phyloP scores from a whole-genome alignment of 2,888 invertebrate species.

The Lasioglossum leucozonium region DNA sequence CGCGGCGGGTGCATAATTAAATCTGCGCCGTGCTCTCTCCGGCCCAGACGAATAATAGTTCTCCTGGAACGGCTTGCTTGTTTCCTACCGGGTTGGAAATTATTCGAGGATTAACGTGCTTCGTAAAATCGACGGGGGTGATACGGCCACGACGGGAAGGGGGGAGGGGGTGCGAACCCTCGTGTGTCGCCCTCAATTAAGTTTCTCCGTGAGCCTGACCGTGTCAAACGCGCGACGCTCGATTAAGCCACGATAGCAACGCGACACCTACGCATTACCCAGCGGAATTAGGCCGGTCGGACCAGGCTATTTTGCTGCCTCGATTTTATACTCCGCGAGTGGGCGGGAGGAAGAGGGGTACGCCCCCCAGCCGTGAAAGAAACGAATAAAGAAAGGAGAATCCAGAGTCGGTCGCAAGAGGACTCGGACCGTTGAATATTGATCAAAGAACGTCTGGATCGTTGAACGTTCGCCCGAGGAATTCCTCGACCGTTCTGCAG shows the following conservation, averaged over 20 bases:
- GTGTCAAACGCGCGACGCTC: slow-evolving; percentile 25
- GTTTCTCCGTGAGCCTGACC: slow-evolving; percentile 5
- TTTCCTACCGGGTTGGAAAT: slow-evolving; percentile 31
- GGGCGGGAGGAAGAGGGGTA: no score
- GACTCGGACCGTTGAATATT: neutral
- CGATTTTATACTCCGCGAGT: no score
- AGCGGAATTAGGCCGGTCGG: neutral
- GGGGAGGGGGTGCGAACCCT: neutral
- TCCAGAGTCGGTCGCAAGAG: no score
- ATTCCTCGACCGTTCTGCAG: neutral
- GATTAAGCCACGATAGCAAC: slow-evolving; percentile 11
- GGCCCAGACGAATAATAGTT: slow-evolving; percentile 42
- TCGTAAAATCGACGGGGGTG: slow-evolving; percentile 38
- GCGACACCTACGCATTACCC: slow-evolving; percentile 1
- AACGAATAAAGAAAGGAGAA: no score
- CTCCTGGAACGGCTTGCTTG: slow-evolving; percentile 31
- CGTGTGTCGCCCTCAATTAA: slow-evolving; percentile 29
- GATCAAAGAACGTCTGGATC: neutral
- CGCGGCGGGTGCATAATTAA: slow-evolving; percentile 62
- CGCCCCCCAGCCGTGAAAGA: no score
- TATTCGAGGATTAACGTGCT: slow-evolving; percentile 43
- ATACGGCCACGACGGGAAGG: neutral
- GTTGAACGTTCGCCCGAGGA: neutral
- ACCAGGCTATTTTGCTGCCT: no score
- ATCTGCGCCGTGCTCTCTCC: slow-evolving; percentile 38